Evolutionary conservation across 2,113 vertebrate genomes (phyloP).

Genomic region (Ramphastos sulfuratus): DNA sequence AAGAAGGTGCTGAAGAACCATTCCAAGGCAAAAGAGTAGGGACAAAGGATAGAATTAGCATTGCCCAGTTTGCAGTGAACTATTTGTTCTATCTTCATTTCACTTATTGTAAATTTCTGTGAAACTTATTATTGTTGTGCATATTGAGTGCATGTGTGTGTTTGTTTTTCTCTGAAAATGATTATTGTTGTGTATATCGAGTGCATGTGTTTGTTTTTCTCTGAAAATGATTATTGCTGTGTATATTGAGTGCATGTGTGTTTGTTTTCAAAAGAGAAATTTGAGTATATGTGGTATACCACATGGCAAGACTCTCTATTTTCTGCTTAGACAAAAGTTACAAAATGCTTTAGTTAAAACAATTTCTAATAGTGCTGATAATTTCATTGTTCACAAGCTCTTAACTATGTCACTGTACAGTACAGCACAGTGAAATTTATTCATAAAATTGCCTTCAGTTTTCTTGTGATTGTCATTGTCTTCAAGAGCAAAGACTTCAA

Average conservation of each 20-base stretch:
- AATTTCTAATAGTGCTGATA: constrained; percentile 7
- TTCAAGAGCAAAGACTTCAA: constrained; percentile 59
- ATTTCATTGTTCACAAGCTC: constrained; percentile 42
- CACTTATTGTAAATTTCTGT: not conserved
- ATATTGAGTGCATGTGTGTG: no score
- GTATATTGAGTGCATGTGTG: not conserved
- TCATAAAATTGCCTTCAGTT: constrained; percentile 15
- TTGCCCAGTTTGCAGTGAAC: not conserved
- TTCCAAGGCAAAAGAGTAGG: not conserved
- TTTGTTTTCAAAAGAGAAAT: not conserved
- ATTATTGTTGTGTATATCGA: not conserved
- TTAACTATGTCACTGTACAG: constrained; percentile 26
- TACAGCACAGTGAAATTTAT: constrained; percentile 15
- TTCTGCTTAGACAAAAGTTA: constrained; percentile 34
- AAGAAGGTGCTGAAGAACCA: not conserved
- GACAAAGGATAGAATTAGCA: not conserved
- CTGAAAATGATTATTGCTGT: not conserved
- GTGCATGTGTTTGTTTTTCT: not conserved
- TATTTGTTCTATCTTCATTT: not conserved
- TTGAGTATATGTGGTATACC: not conserved
- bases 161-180: not conserved
- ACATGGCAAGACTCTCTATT: not conserved
- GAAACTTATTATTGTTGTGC: not conserved
- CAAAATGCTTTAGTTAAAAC: not conserved
- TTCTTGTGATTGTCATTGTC: constrained; percentile 42